Evolutionary conservation across 1,140 invertebrate species (phyloP).

Genomic region (Ptiloglossa arizonensis): DNA sequence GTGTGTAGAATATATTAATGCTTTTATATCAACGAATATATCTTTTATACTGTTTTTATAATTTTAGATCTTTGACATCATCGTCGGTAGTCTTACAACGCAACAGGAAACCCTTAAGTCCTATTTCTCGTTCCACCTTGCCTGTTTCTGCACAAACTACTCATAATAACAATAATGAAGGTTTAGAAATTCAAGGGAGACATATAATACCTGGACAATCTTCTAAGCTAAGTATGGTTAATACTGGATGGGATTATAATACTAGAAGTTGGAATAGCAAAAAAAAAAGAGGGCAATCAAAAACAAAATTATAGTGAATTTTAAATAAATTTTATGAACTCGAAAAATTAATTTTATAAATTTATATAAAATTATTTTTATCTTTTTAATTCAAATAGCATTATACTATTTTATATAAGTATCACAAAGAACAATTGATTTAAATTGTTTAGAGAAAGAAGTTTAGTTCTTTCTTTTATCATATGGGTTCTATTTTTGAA

Average conservation of each 20-base stretch:
- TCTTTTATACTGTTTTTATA: slow-evolving; percentile 12
- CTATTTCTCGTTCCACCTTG: slow-evolving; percentile 64
- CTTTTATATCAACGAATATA: background rate
- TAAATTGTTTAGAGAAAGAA: background rate
- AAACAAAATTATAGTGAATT: slow-evolving; percentile 19
- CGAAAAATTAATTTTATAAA: background rate
- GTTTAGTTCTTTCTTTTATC: background rate
- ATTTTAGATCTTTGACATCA: slow-evolving; percentile 61
- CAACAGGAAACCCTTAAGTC: slow-evolving; percentile 71
- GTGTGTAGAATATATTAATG: slow-evolving; percentile 53
- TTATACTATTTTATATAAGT: slow-evolving; percentile 1
- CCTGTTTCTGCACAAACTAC: slow-evolving; percentile 39
- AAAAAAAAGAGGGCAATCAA: slow-evolving; percentile 34
- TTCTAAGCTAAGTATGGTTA: slow-evolving; percentile 34
- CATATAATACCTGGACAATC: slow-evolving; percentile 51
- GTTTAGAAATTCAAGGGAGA: slow-evolving; percentile 57
- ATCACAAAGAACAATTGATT: background rate
- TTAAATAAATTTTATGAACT: background rate
- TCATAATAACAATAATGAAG: slow-evolving; percentile 22
- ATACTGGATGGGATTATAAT: slow-evolving; percentile 35
- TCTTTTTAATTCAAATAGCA: slow-evolving; percentile 4
- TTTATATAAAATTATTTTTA: slow-evolving; percentile 1
- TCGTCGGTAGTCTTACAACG: slow-evolving; percentile 53
- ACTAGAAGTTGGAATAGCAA: slow-evolving; percentile 21
- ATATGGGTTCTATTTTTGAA: background rate